phyloP scores from a whole-genome alignment of 2,113 vertebrate genomes.

The Pomatorhinus ruficollis region DNA sequence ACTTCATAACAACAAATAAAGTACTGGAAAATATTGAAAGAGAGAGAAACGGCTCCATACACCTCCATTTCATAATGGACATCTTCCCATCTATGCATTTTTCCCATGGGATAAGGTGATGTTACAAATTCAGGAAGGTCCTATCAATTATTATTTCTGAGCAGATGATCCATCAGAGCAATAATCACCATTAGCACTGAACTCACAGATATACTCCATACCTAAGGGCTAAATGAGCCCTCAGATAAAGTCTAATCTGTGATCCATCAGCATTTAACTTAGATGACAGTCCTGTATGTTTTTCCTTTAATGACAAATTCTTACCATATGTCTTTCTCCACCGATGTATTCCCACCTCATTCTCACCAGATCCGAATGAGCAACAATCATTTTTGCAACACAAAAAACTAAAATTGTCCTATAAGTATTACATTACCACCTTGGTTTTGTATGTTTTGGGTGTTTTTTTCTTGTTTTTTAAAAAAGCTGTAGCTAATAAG shows the following conservation, averaged over 20 bases:
- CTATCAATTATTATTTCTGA: conserved; percentile 33
- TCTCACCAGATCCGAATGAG: neutral
- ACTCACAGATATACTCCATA: neutral
- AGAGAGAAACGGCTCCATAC: neutral
- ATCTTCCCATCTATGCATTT: neutral
- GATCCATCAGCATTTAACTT: conserved; percentile 8
- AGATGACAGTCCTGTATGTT: neutral
- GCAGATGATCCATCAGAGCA: conserved; percentile 26
- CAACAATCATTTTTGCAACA: neutral
- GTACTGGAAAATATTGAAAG: neutral
- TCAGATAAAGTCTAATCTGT: neutral
- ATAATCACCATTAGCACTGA: neutral
- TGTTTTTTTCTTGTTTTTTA: neutral
- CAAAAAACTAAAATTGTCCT: neutral
- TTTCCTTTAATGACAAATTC: neutral
- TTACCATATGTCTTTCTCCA: neutral
- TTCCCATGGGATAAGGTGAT: neutral
- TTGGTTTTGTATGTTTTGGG: neutral
- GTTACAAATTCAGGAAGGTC: neutral
- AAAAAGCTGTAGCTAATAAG: neutral
- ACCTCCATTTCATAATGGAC: neutral
- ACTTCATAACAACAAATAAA: neutral
- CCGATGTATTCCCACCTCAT: fast-evolving
- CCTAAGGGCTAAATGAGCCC: conserved; percentile 1
- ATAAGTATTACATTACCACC: neutral